Evolutionary conservation across 2,113 vertebrate genomes (phyloP).

Genomic region (Lampris megalopsis): DNA sequence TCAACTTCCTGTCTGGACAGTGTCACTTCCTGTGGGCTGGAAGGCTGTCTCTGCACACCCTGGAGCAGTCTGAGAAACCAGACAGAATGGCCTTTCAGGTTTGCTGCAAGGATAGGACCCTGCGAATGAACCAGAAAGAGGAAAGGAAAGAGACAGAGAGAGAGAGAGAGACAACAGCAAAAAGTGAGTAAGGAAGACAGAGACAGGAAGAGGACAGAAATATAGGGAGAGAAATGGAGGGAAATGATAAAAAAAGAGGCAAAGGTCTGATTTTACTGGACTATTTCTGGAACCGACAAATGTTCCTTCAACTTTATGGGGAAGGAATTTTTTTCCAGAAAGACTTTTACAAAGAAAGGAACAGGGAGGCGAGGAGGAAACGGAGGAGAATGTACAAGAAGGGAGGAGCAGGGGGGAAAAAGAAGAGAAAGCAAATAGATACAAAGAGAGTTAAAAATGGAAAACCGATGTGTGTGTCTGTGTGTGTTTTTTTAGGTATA

Average conservation of each 20-base stretch:
- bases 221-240: slow-evolving; percentile 20
- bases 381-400: no score
- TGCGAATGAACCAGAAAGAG: neutral
- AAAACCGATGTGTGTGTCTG: neutral
- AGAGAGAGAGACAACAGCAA: slow-evolving; percentile 1
- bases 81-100: slow-evolving; percentile 16
- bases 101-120: slow-evolving; percentile 43
- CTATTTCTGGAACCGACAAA: slow-evolving; percentile 70
- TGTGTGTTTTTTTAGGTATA: no score
- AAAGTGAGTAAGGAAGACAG: slow-evolving; percentile 5
- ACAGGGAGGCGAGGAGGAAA: neutral
- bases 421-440: no score
- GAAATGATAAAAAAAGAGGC: slow-evolving; percentile 46
- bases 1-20: slow-evolving; percentile 3
- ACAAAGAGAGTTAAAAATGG: neutral
- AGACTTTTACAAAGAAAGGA: slow-evolving; percentile 50
- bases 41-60: neutral
- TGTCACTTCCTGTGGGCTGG: neutral
- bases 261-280: slow-evolving; percentile 72
- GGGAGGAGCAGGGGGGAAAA: neutral
- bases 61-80: slow-evolving; percentile 13
- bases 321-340: slow-evolving; percentile 57
- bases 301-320: slow-evolving; percentile 65
- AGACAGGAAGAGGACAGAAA: slow-evolving; percentile 2
- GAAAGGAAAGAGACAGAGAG: slow-evolving; percentile 32